phyloP scores from a whole-genome alignment of 2,888 invertebrate species.

The Apotomis betuletana region DNA sequence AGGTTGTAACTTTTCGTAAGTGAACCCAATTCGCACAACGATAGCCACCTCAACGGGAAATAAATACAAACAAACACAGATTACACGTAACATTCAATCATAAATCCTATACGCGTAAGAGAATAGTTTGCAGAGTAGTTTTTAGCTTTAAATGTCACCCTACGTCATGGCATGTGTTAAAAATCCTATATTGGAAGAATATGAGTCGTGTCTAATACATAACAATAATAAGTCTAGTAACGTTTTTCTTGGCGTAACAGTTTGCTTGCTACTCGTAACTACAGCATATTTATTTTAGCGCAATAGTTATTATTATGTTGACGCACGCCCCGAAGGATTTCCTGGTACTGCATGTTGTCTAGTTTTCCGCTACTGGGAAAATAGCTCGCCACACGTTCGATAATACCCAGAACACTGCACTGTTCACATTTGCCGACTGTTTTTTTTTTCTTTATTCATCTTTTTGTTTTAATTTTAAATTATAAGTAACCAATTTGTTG shows the following conservation, averaged over 20 bases:
- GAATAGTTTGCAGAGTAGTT: no score
- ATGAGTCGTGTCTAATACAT: not conserved
- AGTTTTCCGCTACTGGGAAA: slow-evolving; percentile 13
- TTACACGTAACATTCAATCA: no score
- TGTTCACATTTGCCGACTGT: not conserved
- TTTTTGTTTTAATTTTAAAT: no score
- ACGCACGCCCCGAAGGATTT: slow-evolving; percentile 14
- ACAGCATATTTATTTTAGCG: slow-evolving; percentile 18
- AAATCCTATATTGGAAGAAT: not conserved
- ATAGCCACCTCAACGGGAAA: no score
- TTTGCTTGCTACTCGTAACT: not conserved
- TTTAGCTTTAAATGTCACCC: no score
- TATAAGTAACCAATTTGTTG: no score
- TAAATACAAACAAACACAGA: no score
- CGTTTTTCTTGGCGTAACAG: not conserved
- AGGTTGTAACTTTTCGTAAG: no score
- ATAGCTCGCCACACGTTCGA: slow-evolving; percentile 7
- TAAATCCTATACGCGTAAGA: no score
- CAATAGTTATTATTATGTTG: slow-evolving; percentile 9
- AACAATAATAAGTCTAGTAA: not conserved
- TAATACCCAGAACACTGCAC: slow-evolving; percentile 2
- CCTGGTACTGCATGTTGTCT: slow-evolving; percentile 13
- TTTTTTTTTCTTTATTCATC: no score
- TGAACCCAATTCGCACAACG: no score
- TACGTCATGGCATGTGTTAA: no score